Evolutionary conservation across 2,797 vertebrate species (phyloP).

Genomic region (Oophaga sylvatica): DNA sequence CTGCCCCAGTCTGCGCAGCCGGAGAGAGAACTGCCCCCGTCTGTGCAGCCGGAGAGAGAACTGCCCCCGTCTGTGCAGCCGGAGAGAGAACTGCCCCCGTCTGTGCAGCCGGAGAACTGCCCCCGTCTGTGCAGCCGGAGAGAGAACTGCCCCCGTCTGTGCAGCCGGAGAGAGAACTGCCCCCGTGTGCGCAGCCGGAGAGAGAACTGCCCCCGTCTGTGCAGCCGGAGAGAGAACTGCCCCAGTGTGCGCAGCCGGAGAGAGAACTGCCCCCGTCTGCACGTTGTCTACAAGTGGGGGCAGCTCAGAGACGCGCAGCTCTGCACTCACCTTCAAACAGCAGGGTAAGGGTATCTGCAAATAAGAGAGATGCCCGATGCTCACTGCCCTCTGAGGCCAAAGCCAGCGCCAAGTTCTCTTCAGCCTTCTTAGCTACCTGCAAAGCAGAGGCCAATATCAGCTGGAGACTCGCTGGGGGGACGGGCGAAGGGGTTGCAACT

Average conservation of each 20-base stretch:
- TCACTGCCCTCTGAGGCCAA: slow-evolving; percentile 88
- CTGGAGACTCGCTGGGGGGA: too few relatives aligned
- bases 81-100: too few relatives aligned
- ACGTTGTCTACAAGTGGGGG: too few relatives aligned
- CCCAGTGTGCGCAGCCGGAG: too few relatives aligned
- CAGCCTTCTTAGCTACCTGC: slow-evolving; percentile 92
- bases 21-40: too few relatives aligned
- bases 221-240: not conserved
- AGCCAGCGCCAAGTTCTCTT: slow-evolving; percentile 90
- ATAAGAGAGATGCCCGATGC: slow-evolving; percentile 88
- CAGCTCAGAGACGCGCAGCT: not conserved
- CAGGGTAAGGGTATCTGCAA: slow-evolving; percentile 92
- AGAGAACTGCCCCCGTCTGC: not conserved
- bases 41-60: not conserved
- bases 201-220: not conserved
- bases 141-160: not conserved
- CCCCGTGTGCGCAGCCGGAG: too few relatives aligned
- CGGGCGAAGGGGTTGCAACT: too few relatives aligned
- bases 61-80: too few relatives aligned
- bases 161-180: not conserved
- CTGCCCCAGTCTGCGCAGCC: too few relatives aligned
- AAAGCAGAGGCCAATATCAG: not conserved
- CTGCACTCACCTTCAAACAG: slow-evolving; percentile 87
- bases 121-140: too few relatives aligned
- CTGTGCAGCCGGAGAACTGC: too few relatives aligned